Percentiles rank a stretch among this genome's conserved stretches.
phyloP scores from a whole-genome alignment of 2,113 vertebrate species.

The Peromyscus leucopus region DNA sequence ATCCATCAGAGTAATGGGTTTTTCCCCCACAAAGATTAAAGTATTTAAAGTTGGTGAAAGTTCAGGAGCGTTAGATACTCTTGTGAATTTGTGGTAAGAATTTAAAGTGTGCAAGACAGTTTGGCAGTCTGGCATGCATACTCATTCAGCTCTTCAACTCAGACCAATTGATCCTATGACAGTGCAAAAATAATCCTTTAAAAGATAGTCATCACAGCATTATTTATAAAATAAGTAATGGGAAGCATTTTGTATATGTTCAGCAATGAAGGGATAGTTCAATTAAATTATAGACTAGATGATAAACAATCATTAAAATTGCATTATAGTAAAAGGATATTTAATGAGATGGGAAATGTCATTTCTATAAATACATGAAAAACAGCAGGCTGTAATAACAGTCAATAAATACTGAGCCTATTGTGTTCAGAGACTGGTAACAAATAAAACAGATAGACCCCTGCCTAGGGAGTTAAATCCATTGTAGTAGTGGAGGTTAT shows the following conservation, averaged over 20 bases:
- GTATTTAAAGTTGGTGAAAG: constrained; percentile 27
- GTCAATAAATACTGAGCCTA: not conserved
- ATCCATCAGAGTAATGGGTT: constrained; percentile 25
- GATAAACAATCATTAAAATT: constrained; percentile 49
- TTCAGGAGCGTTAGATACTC: not conserved
- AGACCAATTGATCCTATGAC: constrained; percentile 30
- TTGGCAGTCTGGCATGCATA: not conserved
- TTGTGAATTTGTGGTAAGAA: constrained; percentile 49
- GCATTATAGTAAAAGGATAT: constrained; percentile 34
- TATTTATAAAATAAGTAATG: constrained; percentile 59
- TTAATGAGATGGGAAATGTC: constrained; percentile 51
- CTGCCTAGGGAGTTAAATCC: not conserved
- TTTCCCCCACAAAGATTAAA: not conserved
- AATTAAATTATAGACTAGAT: constrained; percentile 45
- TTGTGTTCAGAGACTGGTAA: not conserved
- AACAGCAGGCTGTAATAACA: not conserved
- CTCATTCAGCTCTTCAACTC: not conserved
- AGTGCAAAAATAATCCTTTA: constrained; percentile 5
- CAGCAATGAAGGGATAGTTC: constrained; percentile 30
- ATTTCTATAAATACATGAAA: constrained; percentile 31
- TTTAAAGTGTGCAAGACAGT: constrained; percentile 60
- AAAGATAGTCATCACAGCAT: not conserved
- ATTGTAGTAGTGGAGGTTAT: not conserved
- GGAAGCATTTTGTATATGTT: constrained; percentile 46
- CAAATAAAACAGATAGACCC: not conserved